Percentiles rank a stretch among this genome's conserved stretches.
These are phyloP conservation scores for Trididemnum miniatum DNA, from an alignment of 23 tunicate species.

Conservation along the genomic window DNA sequence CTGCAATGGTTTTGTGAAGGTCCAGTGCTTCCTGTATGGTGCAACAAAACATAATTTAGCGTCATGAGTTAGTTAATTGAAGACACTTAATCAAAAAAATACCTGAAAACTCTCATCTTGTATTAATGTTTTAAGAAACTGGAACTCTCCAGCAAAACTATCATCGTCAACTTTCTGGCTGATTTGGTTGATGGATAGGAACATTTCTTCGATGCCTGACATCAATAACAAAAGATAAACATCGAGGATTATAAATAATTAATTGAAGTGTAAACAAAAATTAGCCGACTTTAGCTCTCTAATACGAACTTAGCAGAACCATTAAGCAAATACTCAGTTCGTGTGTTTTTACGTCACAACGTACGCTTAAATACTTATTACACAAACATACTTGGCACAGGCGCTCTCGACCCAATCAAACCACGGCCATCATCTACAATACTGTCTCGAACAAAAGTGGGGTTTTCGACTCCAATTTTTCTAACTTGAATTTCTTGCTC, in stretches of 20 bases:
- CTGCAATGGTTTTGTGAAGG: conserved; percentile 49
- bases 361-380: too few relatives aligned
- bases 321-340: too few relatives aligned
- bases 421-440: conserved; percentile 20
- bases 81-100: neutral
- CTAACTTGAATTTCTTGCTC: conserved; percentile 44
- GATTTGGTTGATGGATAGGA: conserved; percentile 48
- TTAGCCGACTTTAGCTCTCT: too few relatives aligned
- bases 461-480: conserved; percentile 77
- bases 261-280: too few relatives aligned
- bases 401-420: neutral
- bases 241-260: too few relatives aligned
- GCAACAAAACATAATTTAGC: too few relatives aligned
- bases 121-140: conserved; percentile 50
- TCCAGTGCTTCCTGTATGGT: conserved; percentile 55
- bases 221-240: neutral
- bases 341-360: too few relatives aligned
- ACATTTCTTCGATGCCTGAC: conserved; percentile 71
- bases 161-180: conserved; percentile 47
- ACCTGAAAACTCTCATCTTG: conserved; percentile 83
- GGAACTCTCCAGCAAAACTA: conserved; percentile 40
- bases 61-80: too few relatives aligned
- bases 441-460: conserved; percentile 77
- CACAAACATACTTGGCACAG: neutral
- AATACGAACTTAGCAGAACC: too few relatives aligned